These are phyloP conservation scores for Coleophora deauratella DNA, from an alignment of 2,888 invertebrate genomes.

Conservation along the genomic window DNA sequence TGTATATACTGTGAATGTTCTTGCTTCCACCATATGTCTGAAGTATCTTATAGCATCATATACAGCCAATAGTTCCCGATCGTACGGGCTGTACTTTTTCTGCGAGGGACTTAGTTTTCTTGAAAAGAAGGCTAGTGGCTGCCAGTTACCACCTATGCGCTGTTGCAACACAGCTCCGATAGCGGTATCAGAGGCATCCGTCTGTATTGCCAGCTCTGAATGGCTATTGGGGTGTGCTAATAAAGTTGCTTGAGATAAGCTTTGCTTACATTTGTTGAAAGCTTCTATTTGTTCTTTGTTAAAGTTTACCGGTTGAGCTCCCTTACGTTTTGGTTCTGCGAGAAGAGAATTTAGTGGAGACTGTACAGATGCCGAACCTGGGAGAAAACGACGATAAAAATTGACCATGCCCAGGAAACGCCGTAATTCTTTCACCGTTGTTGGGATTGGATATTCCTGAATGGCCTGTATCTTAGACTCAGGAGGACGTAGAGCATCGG, in stretches of 20 bases:
- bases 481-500: not conserved
- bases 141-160: conserved; percentile 1
- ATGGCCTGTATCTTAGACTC: conserved; percentile 21
- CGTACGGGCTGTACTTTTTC: no score
- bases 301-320: not conserved
- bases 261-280: not conserved
- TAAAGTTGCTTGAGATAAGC: not conserved
- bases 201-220: conserved; percentile 4
- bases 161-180: conserved; percentile 36
- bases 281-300: not conserved
- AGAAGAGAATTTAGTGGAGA: not conserved
- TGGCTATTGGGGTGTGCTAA: not conserved
- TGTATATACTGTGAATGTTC: not conserved
- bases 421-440: conserved; percentile 13
- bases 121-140: conserved; percentile 19
- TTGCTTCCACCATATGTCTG: conserved; percentile 2
- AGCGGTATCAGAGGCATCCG: conserved; percentile 19
- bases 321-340: not conserved
- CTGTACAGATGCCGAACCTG: conserved; percentile 8
- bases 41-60: conserved; percentile 22
- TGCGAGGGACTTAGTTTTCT: conserved; percentile 26
- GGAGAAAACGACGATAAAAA: conserved; percentile 30
- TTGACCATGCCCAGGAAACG: conserved; percentile 33
- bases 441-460: conserved; percentile 13
- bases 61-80: no score